Percentiles rank a stretch among this genome's conserved stretches.
Evolutionary conservation across 2,888 invertebrate genomes (phyloP).

Genomic region (Margaritifera margaritifera): DNA sequence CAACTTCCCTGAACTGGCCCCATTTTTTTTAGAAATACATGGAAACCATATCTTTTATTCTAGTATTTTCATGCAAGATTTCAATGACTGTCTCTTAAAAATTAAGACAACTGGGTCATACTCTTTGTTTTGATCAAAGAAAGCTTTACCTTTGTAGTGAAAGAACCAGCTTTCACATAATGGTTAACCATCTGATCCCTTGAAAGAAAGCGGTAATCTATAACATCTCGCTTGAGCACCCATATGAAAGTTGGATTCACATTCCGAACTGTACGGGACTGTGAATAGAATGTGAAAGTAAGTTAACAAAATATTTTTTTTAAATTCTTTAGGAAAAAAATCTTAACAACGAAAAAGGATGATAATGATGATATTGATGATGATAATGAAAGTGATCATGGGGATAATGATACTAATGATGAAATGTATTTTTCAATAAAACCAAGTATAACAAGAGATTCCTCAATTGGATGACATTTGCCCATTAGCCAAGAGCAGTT

Average conservation of each 20-base stretch:
- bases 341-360: not conserved
- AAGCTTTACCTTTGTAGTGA: conserved; percentile 88
- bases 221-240: conserved; percentile 89
- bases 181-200: conserved; percentile 84
- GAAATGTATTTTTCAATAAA: no score
- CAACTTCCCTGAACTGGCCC: no score
- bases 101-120: not conserved
- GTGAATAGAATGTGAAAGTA: conserved; percentile 22
- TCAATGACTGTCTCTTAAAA: no score
- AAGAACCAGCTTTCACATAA: conserved; percentile 85
- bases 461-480: no score
- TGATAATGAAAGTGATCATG: not conserved
- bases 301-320: no score
- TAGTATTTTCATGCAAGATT: no score
- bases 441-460: no score
- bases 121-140: not conserved
- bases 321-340: not conserved
- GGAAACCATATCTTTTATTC: no score
- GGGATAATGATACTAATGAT: no score
- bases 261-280: conserved; percentile 72
- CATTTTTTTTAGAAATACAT: no score
- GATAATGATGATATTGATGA: no score
- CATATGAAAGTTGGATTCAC: conserved; percentile 86
- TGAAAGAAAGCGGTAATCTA: conserved; percentile 81
- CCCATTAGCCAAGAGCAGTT: no score